phyloP scores from a whole-genome alignment of 2,797 vertebrate species.

The Catostomus latipinnis region DNA sequence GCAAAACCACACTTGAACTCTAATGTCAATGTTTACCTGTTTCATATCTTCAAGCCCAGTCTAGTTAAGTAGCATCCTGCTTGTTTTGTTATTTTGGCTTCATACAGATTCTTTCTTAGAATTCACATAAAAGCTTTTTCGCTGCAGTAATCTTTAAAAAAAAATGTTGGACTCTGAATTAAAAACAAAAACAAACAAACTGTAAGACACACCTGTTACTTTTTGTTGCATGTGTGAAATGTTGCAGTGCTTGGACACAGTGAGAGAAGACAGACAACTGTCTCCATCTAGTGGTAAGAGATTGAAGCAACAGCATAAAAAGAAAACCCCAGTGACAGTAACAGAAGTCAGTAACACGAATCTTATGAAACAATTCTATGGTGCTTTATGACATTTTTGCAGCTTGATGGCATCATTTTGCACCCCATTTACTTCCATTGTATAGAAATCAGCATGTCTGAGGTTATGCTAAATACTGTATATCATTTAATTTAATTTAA shows the following conservation, averaged over 20 bases:
- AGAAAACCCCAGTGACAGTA: background rate
- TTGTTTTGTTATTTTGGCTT: background rate
- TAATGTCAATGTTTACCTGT: background rate
- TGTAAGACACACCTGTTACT: slow-evolving; percentile 27
- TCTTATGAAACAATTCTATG: no score
- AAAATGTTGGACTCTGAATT: background rate
- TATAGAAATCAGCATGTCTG: background rate
- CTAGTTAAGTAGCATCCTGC: background rate
- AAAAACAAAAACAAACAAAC: background rate
- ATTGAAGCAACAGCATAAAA: background rate
- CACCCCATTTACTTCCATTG: background rate
- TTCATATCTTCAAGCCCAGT: background rate
- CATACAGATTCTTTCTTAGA: background rate
- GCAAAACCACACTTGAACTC: background rate
- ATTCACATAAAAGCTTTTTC: background rate
- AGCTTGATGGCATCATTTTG: no score
- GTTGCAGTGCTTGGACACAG: background rate
- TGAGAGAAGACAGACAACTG: background rate
- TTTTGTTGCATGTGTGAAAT: slow-evolving; percentile 14
- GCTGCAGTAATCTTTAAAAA: background rate
- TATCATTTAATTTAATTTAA: no score
- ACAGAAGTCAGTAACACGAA: background rate
- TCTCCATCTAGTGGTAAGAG: slow-evolving; percentile 42
- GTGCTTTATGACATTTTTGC: background rate
- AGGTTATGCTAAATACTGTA: no score